Percentiles rank a stretch among this genome's conserved stretches.
phyloP scores from a whole-genome alignment of 37 sponge, comb jelly and placozoan genomes.

The Beroe forskalii region DNA sequence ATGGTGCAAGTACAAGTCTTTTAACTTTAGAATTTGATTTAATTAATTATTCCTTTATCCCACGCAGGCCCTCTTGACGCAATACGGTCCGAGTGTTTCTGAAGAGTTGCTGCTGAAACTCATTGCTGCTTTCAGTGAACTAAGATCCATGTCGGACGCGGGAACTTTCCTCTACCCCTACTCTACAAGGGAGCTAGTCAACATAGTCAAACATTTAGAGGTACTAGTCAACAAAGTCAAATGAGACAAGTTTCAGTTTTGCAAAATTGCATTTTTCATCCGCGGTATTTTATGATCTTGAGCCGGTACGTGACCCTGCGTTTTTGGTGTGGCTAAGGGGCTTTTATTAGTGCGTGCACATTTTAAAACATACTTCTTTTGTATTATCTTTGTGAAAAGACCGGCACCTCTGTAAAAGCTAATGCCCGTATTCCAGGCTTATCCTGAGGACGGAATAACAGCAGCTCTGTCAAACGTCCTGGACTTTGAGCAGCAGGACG shows the following conservation, averaged over 20 bases:
- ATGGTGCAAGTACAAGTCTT: background rate
- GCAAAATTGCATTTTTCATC: no score
- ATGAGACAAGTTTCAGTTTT: no score
- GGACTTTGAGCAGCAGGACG: slow-evolving; percentile 83
- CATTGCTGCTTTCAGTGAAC: slow-evolving; percentile 80
- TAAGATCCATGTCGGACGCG: slow-evolving; percentile 81
- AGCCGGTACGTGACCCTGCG: no score
- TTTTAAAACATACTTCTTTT: background rate
- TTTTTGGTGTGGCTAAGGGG: no score
- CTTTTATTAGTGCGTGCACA: background rate
- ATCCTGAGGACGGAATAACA: slow-evolving; percentile 77
- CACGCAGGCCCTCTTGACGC: slow-evolving; percentile 74
- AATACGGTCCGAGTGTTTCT: slow-evolving; percentile 79
- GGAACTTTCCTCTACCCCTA: slow-evolving; percentile 87
- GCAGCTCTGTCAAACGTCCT: slow-evolving; percentile 81
- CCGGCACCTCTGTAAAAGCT: no score
- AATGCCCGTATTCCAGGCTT: slow-evolving; percentile 73
- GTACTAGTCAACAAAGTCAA: slow-evolving; percentile 16
- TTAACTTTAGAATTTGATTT: no score
- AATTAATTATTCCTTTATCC: background rate
- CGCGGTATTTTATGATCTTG: no score
- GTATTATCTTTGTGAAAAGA: background rate
- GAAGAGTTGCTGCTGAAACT: slow-evolving; percentile 75
- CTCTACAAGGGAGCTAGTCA: slow-evolving; percentile 90
- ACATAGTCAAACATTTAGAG: slow-evolving; percentile 84